Percentiles rank a stretch among this genome's conserved stretches.
Conservation (phyloP, 2,113 vertebrate genomes). For the Ceyx cyanopectus region DNA sequence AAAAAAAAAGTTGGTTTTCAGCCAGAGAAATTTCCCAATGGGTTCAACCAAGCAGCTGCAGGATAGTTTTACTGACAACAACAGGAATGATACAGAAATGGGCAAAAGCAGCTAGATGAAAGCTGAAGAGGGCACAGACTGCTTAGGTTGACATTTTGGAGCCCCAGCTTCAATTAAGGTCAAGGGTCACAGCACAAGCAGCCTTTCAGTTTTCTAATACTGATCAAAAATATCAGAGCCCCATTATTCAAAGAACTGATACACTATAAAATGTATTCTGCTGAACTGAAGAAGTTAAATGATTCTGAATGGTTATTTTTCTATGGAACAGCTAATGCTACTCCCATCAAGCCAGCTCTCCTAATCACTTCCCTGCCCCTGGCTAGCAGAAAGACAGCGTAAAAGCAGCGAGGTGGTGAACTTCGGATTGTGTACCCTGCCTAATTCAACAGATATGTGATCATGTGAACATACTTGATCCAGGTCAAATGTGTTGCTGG, state of each 20-base stretch:
- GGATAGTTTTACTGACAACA: neutral
- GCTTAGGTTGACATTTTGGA: neutral
- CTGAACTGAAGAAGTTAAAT: neutral
- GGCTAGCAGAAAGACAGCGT: neutral
- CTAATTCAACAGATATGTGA: neutral
- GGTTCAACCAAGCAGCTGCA: neutral
- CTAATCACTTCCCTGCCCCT: neutral
- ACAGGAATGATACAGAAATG: neutral
- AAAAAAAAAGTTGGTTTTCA: neutral
- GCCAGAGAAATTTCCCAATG: neutral
- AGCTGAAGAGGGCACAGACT: neutral
- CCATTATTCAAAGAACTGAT: neutral
- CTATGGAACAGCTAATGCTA: neutral
- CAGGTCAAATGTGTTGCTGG: neutral
- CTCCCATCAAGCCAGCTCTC: neutral
- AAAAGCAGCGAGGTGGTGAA: neutral
- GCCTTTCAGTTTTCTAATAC: neutral
- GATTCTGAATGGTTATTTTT: neutral
- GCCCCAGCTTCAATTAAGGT: neutral
- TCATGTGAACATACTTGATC: neutral
- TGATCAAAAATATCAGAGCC: neutral
- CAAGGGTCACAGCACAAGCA: neutral
- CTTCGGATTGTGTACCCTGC: constrained; percentile 13
- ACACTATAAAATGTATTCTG: neutral
- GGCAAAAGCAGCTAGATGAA: neutral